Percentiles rank a stretch among this genome's conserved stretches.
phyloP scores from a whole-genome alignment of 2,888 invertebrate species.

The Deilephila porcellus region DNA sequence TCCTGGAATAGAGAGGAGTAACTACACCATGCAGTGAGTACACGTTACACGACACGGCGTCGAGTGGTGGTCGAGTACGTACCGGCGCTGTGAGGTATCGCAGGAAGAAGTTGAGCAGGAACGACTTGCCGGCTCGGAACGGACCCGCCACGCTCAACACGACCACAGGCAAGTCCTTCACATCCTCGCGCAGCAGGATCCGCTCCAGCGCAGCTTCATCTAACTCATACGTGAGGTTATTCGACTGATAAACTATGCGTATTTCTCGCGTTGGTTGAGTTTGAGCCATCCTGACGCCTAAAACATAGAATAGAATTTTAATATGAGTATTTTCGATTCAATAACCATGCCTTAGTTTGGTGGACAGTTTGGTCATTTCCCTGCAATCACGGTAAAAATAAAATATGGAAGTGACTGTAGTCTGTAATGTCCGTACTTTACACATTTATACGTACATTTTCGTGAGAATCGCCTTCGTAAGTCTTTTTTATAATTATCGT shows the following conservation, averaged over 20 bases:
- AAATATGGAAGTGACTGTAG: no score
- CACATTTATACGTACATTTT: no score
- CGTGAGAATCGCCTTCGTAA: no score
- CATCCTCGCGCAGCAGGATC: constrained; percentile 89
- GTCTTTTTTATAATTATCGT: no score
- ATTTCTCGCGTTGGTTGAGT: neutral
- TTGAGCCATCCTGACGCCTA: no score
- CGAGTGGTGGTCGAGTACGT: constrained; percentile 10
- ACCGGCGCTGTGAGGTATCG: constrained; percentile 89
- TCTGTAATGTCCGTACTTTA: no score
- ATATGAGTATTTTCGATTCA: no score
- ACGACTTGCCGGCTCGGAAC: constrained; percentile 98
- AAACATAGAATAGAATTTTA: no score
- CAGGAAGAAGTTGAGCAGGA: constrained; percentile 97
- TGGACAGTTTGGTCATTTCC: no score
- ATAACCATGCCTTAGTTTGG: no score
- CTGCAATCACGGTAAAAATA: no score
- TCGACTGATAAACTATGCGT: no score
- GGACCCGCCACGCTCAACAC: constrained; percentile 82
- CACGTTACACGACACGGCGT: neutral
- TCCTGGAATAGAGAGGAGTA: constrained; percentile 31
- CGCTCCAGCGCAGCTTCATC: constrained; percentile 90
- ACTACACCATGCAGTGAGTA: neutral
- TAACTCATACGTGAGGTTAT: constrained; percentile 87
- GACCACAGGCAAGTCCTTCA: constrained; percentile 94